Evolutionary conservation across 2,888 invertebrate species (phyloP).

Genomic region (Rhamnusium bicolor): DNA sequence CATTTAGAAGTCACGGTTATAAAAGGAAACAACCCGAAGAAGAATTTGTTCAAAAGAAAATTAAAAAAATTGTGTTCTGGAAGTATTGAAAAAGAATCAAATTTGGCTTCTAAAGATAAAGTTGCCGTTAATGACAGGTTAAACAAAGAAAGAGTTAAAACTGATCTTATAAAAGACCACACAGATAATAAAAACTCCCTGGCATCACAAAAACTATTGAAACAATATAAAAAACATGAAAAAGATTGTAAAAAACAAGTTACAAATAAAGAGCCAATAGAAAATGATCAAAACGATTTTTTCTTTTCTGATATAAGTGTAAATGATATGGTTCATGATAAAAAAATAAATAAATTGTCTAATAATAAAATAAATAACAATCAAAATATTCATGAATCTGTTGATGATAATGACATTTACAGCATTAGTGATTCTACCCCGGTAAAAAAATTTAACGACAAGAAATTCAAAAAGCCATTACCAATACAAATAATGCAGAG

Average conservation of each 20-base stretch:
- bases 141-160: neutral
- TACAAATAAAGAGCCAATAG: neutral
- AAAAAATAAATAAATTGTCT: neutral
- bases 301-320: neutral
- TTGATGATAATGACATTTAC: slow-evolving; percentile 13
- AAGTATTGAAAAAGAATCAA: neutral
- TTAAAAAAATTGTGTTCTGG: neutral
- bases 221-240: neutral
- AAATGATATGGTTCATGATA: too few relatives aligned
- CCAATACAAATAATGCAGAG: slow-evolving; percentile 40
- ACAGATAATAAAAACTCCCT: neutral
- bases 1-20: slow-evolving; percentile 69
- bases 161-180: neutral
- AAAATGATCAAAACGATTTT: neutral
- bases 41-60: slow-evolving; percentile 4
- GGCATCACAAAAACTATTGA: neutral
- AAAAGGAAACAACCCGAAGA: slow-evolving; percentile 65
- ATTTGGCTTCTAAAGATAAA: neutral
- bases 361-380: neutral
- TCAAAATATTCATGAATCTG: neutral
- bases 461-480: slow-evolving; percentile 49
- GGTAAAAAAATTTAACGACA: neutral
- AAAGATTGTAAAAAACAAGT: neutral
- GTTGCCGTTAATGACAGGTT: too few relatives aligned
- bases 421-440: slow-evolving; percentile 38